Evolutionary conservation across 2,888 invertebrate species (phyloP), one percentile per base, ranked within the genome.

Genomic region (Plagodis dolabraria): DNA sequence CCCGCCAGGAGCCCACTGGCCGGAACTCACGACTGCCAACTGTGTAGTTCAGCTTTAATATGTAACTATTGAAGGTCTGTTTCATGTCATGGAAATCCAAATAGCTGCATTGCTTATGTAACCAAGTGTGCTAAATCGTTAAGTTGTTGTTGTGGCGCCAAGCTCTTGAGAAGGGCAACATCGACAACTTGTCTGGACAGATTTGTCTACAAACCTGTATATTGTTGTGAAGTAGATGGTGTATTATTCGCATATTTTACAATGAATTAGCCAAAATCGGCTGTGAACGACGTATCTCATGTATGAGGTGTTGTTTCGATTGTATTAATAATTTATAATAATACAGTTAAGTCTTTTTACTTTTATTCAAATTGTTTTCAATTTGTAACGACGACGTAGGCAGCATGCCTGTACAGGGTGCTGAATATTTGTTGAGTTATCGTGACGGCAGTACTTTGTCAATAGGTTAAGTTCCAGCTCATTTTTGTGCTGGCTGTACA

Each of bases 311-410:
- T 40, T 33, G 6, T 11, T 2, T 12, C 10, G 11, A 35, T 47
- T 35, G 35, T 38, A 22, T 22, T 2, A 22, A 2, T 22, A 22
- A 2, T 22, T 22, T 22, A 2, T 22, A 22, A 22, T 22, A 10
- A 40, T 40, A 40, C 10, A 36, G 8, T 8, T 40, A 40, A 40
- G 40, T 40, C 5, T 10, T 36, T 36, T 36, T 42, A 33, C 38
- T 42, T 40, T 42, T 7, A 10, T 10, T 0, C 50, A 33, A 33
- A 33, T 33, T 50, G 42, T 50, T 11, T 44, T 51, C 44, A 34
- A 44, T 44, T 51, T 42, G 42, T 50, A 33, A 42, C 7, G 38
- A 10, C 40, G 40, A 40, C 8, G n/a, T n/a, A n/a, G 50, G 34
- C 43, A 34, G 22, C 38, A 33, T 33, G 4, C 40, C 10, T 6